Conservation (phyloP, 2,113 vertebrate species). For the Chloebia gouldiae region DNA sequence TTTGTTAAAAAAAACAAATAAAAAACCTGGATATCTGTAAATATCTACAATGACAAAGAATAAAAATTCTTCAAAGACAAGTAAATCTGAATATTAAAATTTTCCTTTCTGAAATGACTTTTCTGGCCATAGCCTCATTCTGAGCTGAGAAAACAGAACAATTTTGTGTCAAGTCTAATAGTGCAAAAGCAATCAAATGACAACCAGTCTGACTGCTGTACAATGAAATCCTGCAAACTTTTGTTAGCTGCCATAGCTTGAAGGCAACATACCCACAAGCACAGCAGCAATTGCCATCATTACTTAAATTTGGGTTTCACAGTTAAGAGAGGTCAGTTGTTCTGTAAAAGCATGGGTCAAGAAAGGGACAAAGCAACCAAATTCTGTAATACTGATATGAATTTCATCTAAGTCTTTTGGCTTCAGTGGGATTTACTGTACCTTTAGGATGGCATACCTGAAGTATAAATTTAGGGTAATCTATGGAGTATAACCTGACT, state of each 20-base stretch:
- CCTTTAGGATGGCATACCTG: neutral
- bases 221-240: slow-evolving; percentile 16
- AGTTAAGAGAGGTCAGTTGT: neutral
- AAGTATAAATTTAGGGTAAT: neutral
- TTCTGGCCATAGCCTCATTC: neutral
- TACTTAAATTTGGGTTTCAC: slow-evolving; percentile 26
- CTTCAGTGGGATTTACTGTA: neutral
- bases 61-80: neutral
- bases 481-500: neutral
- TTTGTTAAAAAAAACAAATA: neutral
- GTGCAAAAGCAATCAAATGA: neutral
- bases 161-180: slow-evolving; percentile 18
- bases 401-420: neutral
- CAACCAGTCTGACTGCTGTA: neutral
- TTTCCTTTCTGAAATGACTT: neutral
- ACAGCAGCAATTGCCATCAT: slow-evolving; percentile 7
- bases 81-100: neutral
- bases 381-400: neutral
- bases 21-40: neutral
- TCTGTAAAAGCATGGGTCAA: neutral
- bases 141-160: neutral
- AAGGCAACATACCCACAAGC: slow-evolving; percentile 19
- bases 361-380: neutral
- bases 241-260: slow-evolving; percentile 6
- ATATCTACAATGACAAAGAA: neutral